Conservation (phyloP, 2,113 vertebrate genomes). For the Propithecus coquereli region DNA sequence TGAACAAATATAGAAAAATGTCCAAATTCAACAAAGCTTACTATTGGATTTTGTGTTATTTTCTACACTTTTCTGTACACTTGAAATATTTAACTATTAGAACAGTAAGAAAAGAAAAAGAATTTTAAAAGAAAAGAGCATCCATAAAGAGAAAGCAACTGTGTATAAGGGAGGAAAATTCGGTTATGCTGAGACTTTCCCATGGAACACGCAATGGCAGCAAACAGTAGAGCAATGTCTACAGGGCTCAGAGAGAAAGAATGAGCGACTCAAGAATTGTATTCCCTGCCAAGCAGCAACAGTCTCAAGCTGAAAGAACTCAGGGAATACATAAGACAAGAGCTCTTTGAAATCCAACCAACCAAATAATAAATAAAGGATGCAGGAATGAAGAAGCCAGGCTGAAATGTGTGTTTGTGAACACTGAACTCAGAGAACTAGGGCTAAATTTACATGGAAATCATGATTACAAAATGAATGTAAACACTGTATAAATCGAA, state of each 20-base stretch:
- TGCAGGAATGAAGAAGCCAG: neutral
- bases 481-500: neutral
- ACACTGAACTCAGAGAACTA: neutral
- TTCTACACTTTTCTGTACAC: neutral
- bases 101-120: neutral
- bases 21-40: neutral
- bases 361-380: slow-evolving; percentile 27
- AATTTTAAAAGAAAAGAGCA: neutral
- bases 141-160: neutral
- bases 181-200: neutral
- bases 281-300: neutral
- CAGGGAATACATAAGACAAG: neutral
- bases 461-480: neutral
- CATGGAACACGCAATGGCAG: neutral
- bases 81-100: slow-evolving; percentile 4
- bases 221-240: neutral
- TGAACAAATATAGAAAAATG: slow-evolving; percentile 13
- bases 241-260: neutral
- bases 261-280: neutral
- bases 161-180: neutral
- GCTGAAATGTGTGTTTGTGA: neutral
- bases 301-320: neutral
- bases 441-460: neutral
- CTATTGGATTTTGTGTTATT: neutral
- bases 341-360: slow-evolving; percentile 39